Percentiles rank a stretch among this genome's conserved stretches.
These are phyloP conservation scores for Heliconius nattereri DNA, from an alignment of 1,140 invertebrate species.

Conservation along the genomic window DNA sequence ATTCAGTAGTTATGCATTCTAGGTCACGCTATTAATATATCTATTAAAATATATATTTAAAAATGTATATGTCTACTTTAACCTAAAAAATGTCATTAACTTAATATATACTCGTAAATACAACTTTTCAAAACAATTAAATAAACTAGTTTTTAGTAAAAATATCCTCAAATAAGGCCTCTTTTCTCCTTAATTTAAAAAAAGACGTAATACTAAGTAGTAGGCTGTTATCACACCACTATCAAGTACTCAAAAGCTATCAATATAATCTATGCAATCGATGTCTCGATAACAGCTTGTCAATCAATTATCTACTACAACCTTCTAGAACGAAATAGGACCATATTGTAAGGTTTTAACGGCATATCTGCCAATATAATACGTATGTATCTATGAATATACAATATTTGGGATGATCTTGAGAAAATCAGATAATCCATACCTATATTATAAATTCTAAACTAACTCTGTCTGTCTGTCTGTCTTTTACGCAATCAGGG, in stretches of 20 bases:
- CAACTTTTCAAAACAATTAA: not conserved
- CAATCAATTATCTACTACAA: conserved; percentile 20
- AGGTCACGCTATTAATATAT: too few species aligned
- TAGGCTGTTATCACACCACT: conserved; percentile 1
- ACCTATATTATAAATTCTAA: too few species aligned
- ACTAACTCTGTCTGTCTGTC: too few species aligned
- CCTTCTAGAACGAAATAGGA: conserved; percentile 4
- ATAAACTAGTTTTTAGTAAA: not conserved
- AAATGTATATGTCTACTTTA: too few species aligned
- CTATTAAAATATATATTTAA: too few species aligned
- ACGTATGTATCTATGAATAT: not conserved
- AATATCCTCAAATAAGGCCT: not conserved
- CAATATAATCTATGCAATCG: conserved; percentile 26
- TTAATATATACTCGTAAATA: too few species aligned
- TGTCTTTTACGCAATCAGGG: too few species aligned
- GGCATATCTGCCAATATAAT: not conserved
- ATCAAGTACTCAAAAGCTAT: conserved; percentile 18
- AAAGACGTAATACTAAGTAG: not conserved
- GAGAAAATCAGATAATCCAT: not conserved
- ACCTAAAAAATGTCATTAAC: too few species aligned
- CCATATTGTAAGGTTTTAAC: not conserved
- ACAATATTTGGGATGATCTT: not conserved
- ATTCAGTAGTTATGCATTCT: too few species aligned
- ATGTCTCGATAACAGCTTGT: conserved; percentile 21
- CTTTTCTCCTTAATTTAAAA: not conserved